These are phyloP conservation scores for Clinocottus analis DNA, from an alignment of 2,113 vertebrate species.

Conservation along the genomic window DNA sequence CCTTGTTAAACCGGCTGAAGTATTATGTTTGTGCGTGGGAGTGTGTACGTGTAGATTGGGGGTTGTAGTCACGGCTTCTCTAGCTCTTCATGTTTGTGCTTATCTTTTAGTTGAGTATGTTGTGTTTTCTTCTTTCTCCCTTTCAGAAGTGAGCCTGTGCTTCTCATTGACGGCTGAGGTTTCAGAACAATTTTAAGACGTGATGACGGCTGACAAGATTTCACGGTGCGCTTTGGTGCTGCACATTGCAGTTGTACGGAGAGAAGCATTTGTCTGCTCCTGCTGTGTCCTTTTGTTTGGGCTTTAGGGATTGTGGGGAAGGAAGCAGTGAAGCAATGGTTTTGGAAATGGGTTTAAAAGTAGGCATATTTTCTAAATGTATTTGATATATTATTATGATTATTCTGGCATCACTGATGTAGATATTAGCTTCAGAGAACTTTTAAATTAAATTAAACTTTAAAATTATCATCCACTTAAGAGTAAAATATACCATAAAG, in stretches of 20 bases:
- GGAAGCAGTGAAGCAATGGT: constrained; percentile 1
- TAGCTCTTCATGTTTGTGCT: background rate
- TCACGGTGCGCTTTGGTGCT: constrained; percentile 46
- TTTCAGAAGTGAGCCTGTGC: constrained; percentile 9
- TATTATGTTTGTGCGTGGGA: background rate
- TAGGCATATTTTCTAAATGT: constrained; percentile 23
- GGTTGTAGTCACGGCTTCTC: background rate
- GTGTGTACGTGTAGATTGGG: background rate
- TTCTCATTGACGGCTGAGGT: constrained; percentile 11
- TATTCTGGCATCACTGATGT: constrained; percentile 4
- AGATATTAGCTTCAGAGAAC: background rate
- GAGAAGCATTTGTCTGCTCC: constrained; percentile 49
- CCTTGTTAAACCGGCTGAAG: background rate
- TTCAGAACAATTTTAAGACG: constrained; percentile 25
- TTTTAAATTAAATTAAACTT: too few relatives aligned
- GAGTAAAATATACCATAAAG: too few relatives aligned
- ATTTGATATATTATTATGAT: constrained; percentile 11
- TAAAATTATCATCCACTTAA: too few relatives aligned
- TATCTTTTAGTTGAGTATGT: background rate
- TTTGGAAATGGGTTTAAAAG: constrained; percentile 9
- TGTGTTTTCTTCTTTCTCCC: constrained; percentile 1
- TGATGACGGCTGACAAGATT: constrained; percentile 44
- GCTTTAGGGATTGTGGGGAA: constrained; percentile 26
- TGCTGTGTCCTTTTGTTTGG: constrained; percentile 47
- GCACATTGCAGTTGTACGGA: constrained; percentile 47